Percentiles rank a stretch among this genome's conserved stretches.
These are phyloP conservation scores for Lydus trimaculatus DNA, from an alignment of 2,888 invertebrate species.

Conservation along the genomic window DNA sequence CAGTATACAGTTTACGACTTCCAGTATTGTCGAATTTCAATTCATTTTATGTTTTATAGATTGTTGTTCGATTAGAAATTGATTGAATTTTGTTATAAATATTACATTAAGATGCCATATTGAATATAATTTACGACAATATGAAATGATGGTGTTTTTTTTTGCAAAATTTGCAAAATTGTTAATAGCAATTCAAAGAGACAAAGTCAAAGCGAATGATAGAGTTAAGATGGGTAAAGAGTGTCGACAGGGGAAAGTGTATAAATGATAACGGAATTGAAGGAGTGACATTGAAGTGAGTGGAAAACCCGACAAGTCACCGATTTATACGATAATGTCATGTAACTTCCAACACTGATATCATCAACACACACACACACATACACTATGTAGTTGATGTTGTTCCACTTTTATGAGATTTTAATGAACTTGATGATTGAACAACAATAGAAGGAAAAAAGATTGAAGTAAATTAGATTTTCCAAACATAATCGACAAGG, in stretches of 20 bases:
- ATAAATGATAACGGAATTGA: constrained; percentile 7
- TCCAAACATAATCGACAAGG: no score
- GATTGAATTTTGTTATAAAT: not conserved
- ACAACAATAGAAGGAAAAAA: not conserved
- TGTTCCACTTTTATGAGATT: constrained; percentile 52
- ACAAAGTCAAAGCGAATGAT: not conserved
- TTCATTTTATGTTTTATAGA: not conserved
- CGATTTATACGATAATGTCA: constrained; percentile 51
- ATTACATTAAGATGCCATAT: not conserved
- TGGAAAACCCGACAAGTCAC: constrained; percentile 40
- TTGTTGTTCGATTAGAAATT: not conserved
- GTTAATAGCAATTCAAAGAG: not conserved
- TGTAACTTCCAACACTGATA: constrained; percentile 51
- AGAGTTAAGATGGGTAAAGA: not conserved
- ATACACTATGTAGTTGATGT: constrained; percentile 39
- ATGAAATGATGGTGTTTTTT: not conserved
- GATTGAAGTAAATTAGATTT: not conserved
- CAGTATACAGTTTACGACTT: not conserved
- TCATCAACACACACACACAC: no score
- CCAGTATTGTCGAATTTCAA: not conserved
- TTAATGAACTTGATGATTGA: constrained; percentile 51
- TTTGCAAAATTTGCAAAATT: not conserved
- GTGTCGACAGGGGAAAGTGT: constrained; percentile 6
- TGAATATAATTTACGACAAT: not conserved
- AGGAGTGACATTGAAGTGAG: constrained; percentile 18